Evolutionary conservation across 2,797 vertebrate species (phyloP).

Genomic region (Phyllotis vaccarum): DNA sequence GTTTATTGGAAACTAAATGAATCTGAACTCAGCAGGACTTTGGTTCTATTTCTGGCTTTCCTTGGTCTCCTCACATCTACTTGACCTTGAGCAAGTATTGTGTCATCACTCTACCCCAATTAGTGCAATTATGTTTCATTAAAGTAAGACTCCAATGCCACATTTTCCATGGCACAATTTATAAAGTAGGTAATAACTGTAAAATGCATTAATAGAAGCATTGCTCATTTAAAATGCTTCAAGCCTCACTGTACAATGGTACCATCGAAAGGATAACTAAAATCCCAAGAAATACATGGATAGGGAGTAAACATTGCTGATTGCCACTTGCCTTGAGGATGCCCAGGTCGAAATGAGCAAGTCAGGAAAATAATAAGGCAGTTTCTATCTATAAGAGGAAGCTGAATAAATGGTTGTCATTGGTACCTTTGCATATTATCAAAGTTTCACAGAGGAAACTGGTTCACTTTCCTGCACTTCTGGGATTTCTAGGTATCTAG

Average conservation of each 20-base stretch:
- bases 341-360: background rate
- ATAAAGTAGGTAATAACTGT: constrained; percentile 63
- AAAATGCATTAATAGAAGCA: constrained; percentile 62
- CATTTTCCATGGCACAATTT: constrained; percentile 53
- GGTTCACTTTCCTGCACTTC: background rate
- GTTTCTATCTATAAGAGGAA: background rate
- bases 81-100: constrained; percentile 72
- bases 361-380: background rate
- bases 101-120: constrained; percentile 56
- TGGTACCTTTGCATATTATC: background rate
- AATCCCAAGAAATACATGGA: background rate
- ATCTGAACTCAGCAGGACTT: constrained; percentile 68
- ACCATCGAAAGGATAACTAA: constrained; percentile 38
- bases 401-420: background rate
- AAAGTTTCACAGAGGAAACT: constrained; percentile 41
- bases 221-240: constrained; percentile 37
- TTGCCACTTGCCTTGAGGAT: background rate
- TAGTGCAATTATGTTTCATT: constrained; percentile 46
- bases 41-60: constrained; percentile 68
- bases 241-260: background rate
- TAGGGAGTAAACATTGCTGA: background rate
- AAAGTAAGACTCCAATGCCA: constrained; percentile 55
- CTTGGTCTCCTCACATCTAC: constrained; percentile 50
- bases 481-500: constrained; percentile 25
- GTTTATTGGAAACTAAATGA: constrained; percentile 73